Conservation (phyloP, 1,140 invertebrate genomes). For the Cecropterus lyciades region DNA sequence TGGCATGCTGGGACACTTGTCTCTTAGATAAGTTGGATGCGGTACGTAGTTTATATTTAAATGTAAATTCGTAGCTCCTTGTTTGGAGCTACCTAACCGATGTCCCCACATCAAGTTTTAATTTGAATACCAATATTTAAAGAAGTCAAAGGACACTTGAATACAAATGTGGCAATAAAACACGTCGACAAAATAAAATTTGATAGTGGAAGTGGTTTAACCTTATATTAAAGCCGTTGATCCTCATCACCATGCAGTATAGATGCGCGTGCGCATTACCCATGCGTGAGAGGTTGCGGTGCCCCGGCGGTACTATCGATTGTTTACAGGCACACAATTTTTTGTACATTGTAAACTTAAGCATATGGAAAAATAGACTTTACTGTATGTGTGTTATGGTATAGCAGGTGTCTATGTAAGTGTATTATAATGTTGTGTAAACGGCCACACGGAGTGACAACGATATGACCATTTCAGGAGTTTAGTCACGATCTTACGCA, state of each 20-base stretch:
- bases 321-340: conserved; percentile 65
- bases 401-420: not conserved
- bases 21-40: not conserved
- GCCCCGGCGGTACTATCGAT: conserved; percentile 67
- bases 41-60: not conserved
- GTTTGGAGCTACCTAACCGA: not conserved
- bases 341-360: conserved; percentile 47
- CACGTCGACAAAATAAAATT: conserved; percentile 62
- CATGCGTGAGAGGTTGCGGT: conserved; percentile 66
- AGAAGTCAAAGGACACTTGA: conserved; percentile 58
- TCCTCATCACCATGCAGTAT: conserved; percentile 72
- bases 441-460: conserved; percentile 62
- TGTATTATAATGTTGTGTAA: conserved; percentile 18
- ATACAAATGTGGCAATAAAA: conserved; percentile 74
- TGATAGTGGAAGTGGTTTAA: conserved; percentile 62
- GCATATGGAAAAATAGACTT: conserved; percentile 45
- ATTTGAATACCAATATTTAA: conserved; percentile 27
- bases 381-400: conserved; percentile 49
- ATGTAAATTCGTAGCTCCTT: not conserved
- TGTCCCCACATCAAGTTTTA: conserved; percentile 2
- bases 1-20: not conserved
- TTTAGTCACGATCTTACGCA: conserved; percentile 74
- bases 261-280: conserved; percentile 66
- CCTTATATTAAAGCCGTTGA: conserved; percentile 52
- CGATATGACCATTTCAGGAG: conserved; percentile 74